Evolutionary conservation across 2,888 invertebrate genomes (phyloP), one percentile per base, ranked within the genome.

Genomic region (Ephialtes manifestator): DNA sequence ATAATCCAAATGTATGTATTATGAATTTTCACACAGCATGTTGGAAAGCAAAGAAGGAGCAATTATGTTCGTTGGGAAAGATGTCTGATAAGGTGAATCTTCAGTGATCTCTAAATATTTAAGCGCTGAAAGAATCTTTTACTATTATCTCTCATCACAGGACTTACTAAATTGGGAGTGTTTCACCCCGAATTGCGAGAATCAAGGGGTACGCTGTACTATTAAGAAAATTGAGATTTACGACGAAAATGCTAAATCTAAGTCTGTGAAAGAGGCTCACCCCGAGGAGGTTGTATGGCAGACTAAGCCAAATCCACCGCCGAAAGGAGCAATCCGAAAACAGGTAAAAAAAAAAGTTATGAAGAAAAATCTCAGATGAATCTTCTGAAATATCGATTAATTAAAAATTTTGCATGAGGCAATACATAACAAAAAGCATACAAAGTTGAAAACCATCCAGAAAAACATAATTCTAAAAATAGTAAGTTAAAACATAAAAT

Each of bases 21-120:
- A 79, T 91, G 5, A 89, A 84, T 35, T 93, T 88, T 86, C 93
- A 93, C 83, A 67, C 43, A 58, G 67, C 77, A 35, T 93, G 93
- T 86, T 93, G 93, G 93, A 90, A 90, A 83, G 20, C 79, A 2
- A 86, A 88, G 35, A 92, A 92, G 84, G 90, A 90, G 18, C 20
- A 82, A 8, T 70, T 90, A 8, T 89, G 86, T 31, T 86, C 87
- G 7, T 1, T 78, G 8, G 18, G 75, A 63, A 91, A 90, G 81
- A 67, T 90, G 58, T 87, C 90, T 11, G 91, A 92, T 46, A 89
- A 88, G 88, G 92, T 91, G 89, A 87, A 55, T n/a, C 46, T 31
- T 39, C 1, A 55, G 24, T 8, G 15, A 46, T 46, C 24, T 20
- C 24, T 24, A 0, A 53, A 10, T 53, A 53, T 8, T 53, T 53